Evolutionary conservation across 2,888 invertebrate genomes (phyloP).

Genomic region (Alentia gelatinosa): DNA sequence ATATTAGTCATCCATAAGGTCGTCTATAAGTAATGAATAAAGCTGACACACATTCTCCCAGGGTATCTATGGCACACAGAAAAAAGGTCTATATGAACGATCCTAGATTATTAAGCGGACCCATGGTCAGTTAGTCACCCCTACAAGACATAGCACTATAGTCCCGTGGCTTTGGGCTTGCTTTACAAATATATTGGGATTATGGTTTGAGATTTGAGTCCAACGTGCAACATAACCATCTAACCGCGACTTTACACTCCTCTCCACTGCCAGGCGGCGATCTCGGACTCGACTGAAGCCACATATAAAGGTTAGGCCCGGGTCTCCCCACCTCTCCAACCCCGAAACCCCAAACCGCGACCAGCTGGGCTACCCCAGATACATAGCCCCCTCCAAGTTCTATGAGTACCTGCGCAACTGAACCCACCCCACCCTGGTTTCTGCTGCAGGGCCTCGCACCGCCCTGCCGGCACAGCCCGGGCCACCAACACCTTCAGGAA

Average conservation of each 20-base stretch:
- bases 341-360: constrained; percentile 37
- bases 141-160: too few species aligned
- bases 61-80: too few species aligned
- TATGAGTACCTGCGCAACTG: constrained; percentile 40
- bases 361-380: constrained; percentile 19
- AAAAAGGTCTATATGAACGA: too few species aligned
- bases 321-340: constrained; percentile 40
- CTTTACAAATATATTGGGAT: not conserved
- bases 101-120: too few species aligned
- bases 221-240: constrained; percentile 23
- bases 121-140: too few species aligned
- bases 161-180: not conserved
- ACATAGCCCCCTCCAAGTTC: constrained; percentile 46
- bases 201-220: not conserved
- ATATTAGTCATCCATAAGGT: too few species aligned
- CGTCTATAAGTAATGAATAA: too few species aligned
- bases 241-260: constrained; percentile 1
- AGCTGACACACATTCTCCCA: too few species aligned
- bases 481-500: not conserved
- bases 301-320: not conserved
- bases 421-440: not conserved
- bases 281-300: constrained; percentile 9
- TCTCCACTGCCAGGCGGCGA: constrained; percentile 14
- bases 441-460: not conserved
- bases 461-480: not conserved